Percentiles rank a stretch among this genome's conserved stretches.
These are phyloP conservation scores for Sycophila texana DNA, from an alignment of 2,888 invertebrate species.

Conservation along the genomic window DNA sequence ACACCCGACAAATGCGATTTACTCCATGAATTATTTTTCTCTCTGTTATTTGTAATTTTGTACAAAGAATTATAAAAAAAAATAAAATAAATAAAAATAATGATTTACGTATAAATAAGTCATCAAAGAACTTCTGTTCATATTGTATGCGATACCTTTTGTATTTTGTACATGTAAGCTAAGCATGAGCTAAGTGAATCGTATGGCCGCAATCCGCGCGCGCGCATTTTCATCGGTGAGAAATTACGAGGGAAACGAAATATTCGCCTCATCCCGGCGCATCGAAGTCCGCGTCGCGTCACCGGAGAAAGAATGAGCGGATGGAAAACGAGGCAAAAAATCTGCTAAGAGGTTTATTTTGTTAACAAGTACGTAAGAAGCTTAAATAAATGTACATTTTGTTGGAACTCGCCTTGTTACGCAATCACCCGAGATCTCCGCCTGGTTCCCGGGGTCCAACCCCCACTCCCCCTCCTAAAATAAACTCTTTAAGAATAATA, in stretches of 20 bases:
- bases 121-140: constrained; percentile 26
- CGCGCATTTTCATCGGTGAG: constrained; percentile 41
- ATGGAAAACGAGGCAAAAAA: constrained; percentile 20
- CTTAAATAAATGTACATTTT: constrained; percentile 56
- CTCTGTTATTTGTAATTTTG: constrained; percentile 38
- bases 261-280: constrained; percentile 37
- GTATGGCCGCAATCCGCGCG: constrained; percentile 23
- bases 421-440: constrained; percentile 4
- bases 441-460: neutral
- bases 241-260: constrained; percentile 42
- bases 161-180: constrained; percentile 35
- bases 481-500: constrained; percentile 10
- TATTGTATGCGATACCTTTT: constrained; percentile 40
- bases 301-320: constrained; percentile 30
- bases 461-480: neutral
- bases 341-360: constrained; percentile 45
- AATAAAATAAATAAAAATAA: neutral
- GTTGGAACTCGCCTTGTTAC: constrained; percentile 43
- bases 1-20: neutral
- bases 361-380: constrained; percentile 49
- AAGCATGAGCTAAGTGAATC: constrained; percentile 44
- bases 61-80: constrained; percentile 4
- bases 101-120: neutral
- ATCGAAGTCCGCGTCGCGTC: constrained; percentile 17
- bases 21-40: neutral